Evolutionary conservation across 2,113 vertebrate genomes (phyloP), one percentile per base, ranked within the genome.

Genomic region (Rhombomys opimus): DNA sequence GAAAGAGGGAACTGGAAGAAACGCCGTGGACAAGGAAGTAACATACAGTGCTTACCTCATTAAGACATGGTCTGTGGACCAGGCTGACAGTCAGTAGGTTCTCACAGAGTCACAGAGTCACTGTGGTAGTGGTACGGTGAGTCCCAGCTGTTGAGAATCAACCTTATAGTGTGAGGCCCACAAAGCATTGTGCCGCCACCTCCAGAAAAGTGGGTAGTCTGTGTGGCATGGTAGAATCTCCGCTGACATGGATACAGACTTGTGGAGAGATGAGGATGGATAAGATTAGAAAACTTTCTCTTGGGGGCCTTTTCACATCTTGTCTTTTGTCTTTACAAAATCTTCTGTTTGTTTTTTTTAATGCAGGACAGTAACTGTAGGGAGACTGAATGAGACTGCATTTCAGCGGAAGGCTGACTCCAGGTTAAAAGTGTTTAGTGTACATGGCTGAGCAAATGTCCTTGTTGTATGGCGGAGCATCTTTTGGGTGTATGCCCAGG

Each of bases 221-320:
- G 99, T 99, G 96, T 99, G 99, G 99, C 99, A 99, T 46, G 46
- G 46, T 98, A 99, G 99, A 97, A 98, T 99, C 13, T 99, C 99
- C 0, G 99, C 99, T 77, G 99, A 99, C 93, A 99, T 99, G 99
- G 99, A 99, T 97, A 99, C 99, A 2, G 99, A 99, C 97, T 99
- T 96, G 99, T 99, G 97, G 99, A 99, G 98, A 98, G 99, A 85
- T 98, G 99, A 85, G 98, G 99, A 89, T 98, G 99, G 92, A 99
- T 99, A 1, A 99, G 99, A 32, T 98, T 99, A 96, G 99, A 99
- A 98, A 99, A 99, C 98, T 99, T 99, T 94, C 98, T 99, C 90
- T 98, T 99, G 27, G 99, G 99, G 46, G 99, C 99, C 93, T 99
- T 99, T 76, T 99, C 99, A 3, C 99, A 99, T 97, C 98, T 98